A percentile compares a stretch with the other conserved stretches of the same genome.
Conservation (phyloP, 2,797 vertebrate species). For the Tragopan temminckii region DNA sequence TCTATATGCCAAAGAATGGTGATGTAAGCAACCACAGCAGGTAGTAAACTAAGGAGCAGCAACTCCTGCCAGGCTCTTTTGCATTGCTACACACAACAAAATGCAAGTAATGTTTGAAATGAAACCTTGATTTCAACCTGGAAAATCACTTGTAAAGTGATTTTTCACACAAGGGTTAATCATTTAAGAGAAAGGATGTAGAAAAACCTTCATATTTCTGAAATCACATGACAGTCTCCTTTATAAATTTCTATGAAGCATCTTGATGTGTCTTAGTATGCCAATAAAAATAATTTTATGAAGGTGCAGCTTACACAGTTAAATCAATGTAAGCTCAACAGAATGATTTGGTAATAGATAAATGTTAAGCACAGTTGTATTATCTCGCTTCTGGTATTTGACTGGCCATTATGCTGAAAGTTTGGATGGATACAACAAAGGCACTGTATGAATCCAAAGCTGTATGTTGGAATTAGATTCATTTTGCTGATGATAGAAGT, state of each 20-base stretch:
- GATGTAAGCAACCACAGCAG: neutral
- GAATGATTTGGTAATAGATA: constrained; percentile 7
- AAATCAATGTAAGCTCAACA: neutral
- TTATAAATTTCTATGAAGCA: neutral
- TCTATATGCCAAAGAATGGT: neutral
- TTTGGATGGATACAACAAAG: neutral
- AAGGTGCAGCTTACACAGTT: neutral
- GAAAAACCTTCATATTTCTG: neutral
- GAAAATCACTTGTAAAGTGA: neutral
- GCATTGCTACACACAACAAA: neutral
- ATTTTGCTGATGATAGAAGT: neutral
- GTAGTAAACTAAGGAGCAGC: neutral
- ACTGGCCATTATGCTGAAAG: neutral
- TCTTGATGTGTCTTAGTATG: neutral
- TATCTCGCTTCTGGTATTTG: constrained; percentile 38
- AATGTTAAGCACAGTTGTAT: constrained; percentile 6
- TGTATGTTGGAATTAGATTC: neutral
- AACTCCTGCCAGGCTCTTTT: neutral
- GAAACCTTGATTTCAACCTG: neutral
- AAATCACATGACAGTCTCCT: neutral
- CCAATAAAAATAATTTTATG: constrained; percentile 32
- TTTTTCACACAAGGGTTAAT: neutral
- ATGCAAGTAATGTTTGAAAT: neutral
- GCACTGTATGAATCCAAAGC: neutral
- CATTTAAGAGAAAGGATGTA: neutral